Percentiles rank a stretch among this genome's conserved stretches.
phyloP scores from a whole-genome alignment of 2,888 invertebrate genomes.

The Drosophila fulvimacula region DNA sequence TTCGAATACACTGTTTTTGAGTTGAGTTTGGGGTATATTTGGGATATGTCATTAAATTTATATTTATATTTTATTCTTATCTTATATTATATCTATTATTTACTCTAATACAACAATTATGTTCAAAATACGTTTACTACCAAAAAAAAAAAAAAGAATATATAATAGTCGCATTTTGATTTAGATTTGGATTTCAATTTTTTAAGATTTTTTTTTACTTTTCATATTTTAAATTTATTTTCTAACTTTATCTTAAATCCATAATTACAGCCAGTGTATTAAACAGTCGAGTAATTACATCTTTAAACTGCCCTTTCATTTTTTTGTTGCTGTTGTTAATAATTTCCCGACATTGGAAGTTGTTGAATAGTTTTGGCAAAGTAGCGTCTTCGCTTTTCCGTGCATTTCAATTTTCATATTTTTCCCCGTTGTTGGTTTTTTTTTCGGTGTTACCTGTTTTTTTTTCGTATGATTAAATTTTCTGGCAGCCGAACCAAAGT shows the following conservation, averaged over 20 bases:
- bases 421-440: conserved; percentile 4
- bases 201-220: too few relatives aligned
- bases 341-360: conserved; percentile 57
- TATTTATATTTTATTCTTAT: too few relatives aligned
- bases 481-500: conserved; percentile 49
- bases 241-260: too few relatives aligned
- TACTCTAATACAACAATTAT: too few relatives aligned
- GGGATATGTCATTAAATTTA: not conserved
- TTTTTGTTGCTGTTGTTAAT: conserved; percentile 43
- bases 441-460: conserved; percentile 6
- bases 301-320: not conserved
- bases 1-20: not conserved
- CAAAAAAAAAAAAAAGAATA: too few relatives aligned
- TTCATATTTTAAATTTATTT: too few relatives aligned
- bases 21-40: not conserved
- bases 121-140: too few relatives aligned
- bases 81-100: too few relatives aligned
- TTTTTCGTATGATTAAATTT: conserved; percentile 55
- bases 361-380: conserved; percentile 49
- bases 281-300: not conserved
- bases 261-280: not conserved
- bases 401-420: conserved; percentile 61
- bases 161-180: too few relatives aligned
- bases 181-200: too few relatives aligned
- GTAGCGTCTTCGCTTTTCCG: conserved; percentile 42